Evolutionary conservation across 2,113 vertebrate species (phyloP).

Genomic region (Melozone crissalis): DNA sequence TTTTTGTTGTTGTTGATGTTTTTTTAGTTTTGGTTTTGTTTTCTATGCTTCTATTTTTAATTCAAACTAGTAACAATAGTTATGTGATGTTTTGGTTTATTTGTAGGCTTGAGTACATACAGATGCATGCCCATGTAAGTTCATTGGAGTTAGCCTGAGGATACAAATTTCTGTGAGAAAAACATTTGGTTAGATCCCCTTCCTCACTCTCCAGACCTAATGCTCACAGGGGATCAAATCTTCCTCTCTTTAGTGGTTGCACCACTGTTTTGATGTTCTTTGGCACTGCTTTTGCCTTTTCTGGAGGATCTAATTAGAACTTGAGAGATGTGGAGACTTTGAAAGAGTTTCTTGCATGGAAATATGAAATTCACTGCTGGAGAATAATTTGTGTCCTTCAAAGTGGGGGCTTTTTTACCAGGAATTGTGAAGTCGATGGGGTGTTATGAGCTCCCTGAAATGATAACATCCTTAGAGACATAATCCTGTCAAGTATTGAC

Average conservation of each 20-base stretch:
- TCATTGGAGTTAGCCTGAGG: not conserved
- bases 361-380: not conserved
- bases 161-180: not conserved
- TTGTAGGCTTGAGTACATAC: not conserved
- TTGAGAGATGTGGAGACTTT: not conserved
- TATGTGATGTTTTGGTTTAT: not conserved
- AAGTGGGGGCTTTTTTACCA: not conserved
- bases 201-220: not conserved
- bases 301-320: not conserved
- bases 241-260: not conserved
- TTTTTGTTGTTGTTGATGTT: no score
- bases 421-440: fast-evolving
- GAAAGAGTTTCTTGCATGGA: not conserved
- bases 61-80: not conserved
- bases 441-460: not conserved
- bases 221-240: not conserved
- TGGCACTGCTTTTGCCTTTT: not conserved
- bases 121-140: not conserved
- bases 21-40: fast-evolving
- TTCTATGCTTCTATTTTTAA: not conserved
- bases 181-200: not conserved
- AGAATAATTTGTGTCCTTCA: not conserved
- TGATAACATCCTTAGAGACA: not conserved
- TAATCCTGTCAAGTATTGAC: not conserved
- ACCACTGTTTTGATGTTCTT: not conserved